Base-by-base conservation (phyloP, 2,113 vertebrate genomes). In the Chiloscyllium plagiosum region DNA sequence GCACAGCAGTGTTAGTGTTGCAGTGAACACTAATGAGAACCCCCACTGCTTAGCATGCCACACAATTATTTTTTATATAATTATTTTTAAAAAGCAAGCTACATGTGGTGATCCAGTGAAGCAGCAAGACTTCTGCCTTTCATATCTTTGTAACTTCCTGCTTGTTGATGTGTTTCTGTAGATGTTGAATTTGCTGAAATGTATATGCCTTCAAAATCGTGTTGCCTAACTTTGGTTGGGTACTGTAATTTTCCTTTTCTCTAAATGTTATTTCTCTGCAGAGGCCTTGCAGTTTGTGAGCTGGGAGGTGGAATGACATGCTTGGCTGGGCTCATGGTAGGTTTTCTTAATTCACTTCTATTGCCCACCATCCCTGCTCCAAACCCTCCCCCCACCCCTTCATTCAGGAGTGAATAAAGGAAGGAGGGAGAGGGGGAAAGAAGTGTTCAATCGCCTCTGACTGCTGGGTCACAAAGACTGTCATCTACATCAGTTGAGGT, bases 261-360 rank as follows among this genome's bases (percentile, higher is more conserved):
- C 47, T 96, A 37, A 66, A 93, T 37, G 61, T 68, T 66, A 42
- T n/a, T 96, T 76, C 26, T 86, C 92, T 87, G 97, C 98, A 98
- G 98, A 97, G 98, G 97, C 97, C 98, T 98, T 98, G 98, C 98
- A 97, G 98, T 98, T 98, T 98, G 98, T 97, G 98, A 99, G 97
- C 98, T 99, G 97, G 98, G 98, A 97, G 98, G 98, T 98, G 98
- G 98, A 97, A 98, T 98, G 98, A 98, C 98, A 97, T 99, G 98
- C 98, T 98, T 99, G 97, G 98, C 98, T 98, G 98, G 98, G 97
- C 98, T 99, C 97, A 98, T 98, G 98, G 98, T 99, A 99, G 98
- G 98, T 98, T 97, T 98, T 98, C 97, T 98, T 97, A 98, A 98
- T 98, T 98, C 24, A 52, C 69, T 95, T 95, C 50, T 85, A 12